Base-by-base conservation (phyloP, 2,888 invertebrate genomes). In the Ceratothoa steindachneri region DNA sequence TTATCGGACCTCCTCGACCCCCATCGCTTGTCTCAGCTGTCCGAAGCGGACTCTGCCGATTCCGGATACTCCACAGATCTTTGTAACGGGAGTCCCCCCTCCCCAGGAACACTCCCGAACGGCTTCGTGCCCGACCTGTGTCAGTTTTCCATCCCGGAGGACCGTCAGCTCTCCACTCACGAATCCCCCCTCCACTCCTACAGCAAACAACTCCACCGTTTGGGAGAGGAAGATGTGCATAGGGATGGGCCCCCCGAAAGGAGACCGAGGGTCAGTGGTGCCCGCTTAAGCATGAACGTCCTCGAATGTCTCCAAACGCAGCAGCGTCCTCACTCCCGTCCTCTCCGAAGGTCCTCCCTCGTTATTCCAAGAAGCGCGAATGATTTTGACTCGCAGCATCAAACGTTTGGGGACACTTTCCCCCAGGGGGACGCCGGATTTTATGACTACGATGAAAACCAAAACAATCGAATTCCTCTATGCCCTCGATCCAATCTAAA, bases 91-190 rank as follows among this genome's bases (percentile, higher is more conserved):
- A 76, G 76, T 51, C 79, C 76, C 19, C 69, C 69, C 24, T 51
- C 51, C 22, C 68, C 68, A 15, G 73, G 73, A 60, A 60, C 73
- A 3, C 74, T 73, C 64, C 64, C 75, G 31, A 66, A 51, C 9
- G 51, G 64, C 53, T 64, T 79, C 24, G 72, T 70, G 15, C 72
- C 76, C 3, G 67, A 72, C 15, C 70, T 79, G 9, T 79, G 76
- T 69, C 76, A 76, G 28, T 79, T 72, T 51, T 73, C 79, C 12
- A 79, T 79, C 24, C 76, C 79, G 7, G 79, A 79, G 28, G 76
- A 79, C 31, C 74, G 72, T 27, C 75, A 73, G 1, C 71, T 60
- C n/a, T 24, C 60, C 24, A 60, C 22, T 24, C 19, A n/a, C 2
- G 22, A n/a, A 3, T n/a, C 52, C 52, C 2, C 3, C 27, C 60